These are phyloP conservation scores for Rachycentron canadum DNA, from an alignment of 2,797 vertebrate genomes.

Conservation along the genomic window DNA sequence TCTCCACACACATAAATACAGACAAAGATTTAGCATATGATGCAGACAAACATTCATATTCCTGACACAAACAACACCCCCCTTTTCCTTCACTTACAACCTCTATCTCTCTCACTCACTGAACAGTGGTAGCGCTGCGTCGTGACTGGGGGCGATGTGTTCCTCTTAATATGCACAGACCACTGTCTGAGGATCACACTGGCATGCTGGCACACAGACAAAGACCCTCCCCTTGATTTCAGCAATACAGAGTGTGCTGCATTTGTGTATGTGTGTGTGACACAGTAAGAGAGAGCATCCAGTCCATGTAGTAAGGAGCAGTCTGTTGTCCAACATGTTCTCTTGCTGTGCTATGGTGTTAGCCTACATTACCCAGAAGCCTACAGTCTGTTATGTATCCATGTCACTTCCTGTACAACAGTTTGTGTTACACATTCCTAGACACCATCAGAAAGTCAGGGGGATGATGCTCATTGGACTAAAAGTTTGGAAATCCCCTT, in stretches of 20 bases:
- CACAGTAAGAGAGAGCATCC: slow-evolving; percentile 27
- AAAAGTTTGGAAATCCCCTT: slow-evolving; percentile 75
- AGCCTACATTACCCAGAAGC: slow-evolving; percentile 80
- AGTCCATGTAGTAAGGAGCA: slow-evolving; percentile 37
- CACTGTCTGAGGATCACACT: slow-evolving; percentile 75
- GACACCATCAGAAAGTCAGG: slow-evolving; percentile 70
- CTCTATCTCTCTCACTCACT: slow-evolving; percentile 59
- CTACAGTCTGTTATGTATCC: slow-evolving; percentile 61
- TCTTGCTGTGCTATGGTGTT: slow-evolving; percentile 38
- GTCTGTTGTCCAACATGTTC: slow-evolving; percentile 43
- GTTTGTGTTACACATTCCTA: slow-evolving; percentile 80
- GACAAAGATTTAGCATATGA: slow-evolving; percentile 75
- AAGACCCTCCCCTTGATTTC: slow-evolving; percentile 43
- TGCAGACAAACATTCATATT: slow-evolving; percentile 81
- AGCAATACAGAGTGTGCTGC: slow-evolving; percentile 26
- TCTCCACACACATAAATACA: slow-evolving; percentile 57
- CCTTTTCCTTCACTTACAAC: slow-evolving; percentile 42
- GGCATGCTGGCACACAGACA: slow-evolving; percentile 53
- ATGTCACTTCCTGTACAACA: slow-evolving; percentile 79
- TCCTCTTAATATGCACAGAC: slow-evolving; percentile 82
- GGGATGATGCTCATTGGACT: slow-evolving; percentile 72
- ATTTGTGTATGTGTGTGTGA: slow-evolving; percentile 7
- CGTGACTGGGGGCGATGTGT: slow-evolving; percentile 84
- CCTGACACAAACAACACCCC: slow-evolving; percentile 72
- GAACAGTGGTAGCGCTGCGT: slow-evolving; percentile 72